Evolutionary conservation across 2,888 invertebrate species (phyloP).

Genomic region (Lepeophtheirus nordmannii): DNA sequence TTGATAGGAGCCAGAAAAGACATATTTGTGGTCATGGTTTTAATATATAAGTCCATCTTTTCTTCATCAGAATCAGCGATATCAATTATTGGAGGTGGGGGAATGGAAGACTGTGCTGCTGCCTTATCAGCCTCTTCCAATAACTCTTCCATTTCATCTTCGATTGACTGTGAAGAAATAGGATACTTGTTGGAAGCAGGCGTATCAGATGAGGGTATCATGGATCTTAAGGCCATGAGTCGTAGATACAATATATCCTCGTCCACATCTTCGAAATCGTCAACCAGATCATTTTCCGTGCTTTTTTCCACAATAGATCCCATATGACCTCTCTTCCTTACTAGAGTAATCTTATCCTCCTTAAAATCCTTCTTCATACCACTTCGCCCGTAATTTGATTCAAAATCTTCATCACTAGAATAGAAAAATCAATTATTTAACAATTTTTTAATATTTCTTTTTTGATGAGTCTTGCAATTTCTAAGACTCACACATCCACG

Average conservation of each 20-base stretch:
- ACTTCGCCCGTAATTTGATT: too few species aligned
- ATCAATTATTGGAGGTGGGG: background rate
- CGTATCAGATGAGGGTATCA: background rate
- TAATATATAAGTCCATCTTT: background rate
- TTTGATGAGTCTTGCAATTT: too few species aligned
- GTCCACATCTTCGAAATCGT: conserved; percentile 9
- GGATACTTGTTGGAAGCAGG: background rate
- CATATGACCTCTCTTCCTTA: too few species aligned
- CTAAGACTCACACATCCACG: too few species aligned
- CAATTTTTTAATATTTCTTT: too few species aligned
- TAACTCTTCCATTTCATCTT: conserved; percentile 12
- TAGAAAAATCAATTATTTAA: too few species aligned
- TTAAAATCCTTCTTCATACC: too few species aligned
- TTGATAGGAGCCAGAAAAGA: background rate
- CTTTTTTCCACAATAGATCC: background rate
- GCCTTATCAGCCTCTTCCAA: conserved; percentile 18
- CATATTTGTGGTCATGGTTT: background rate
- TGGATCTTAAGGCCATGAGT: conserved; percentile 17
- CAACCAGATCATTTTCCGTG: background rate
- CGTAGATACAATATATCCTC: conserved; percentile 13
- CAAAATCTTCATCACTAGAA: background rate
- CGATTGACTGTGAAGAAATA: background rate
- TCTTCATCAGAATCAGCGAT: conserved; percentile 1
- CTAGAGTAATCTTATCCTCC: too few species aligned
- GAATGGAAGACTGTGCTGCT: background rate